Conservation (phyloP, 2,113 vertebrate species). For the Theristicus caerulescens region DNA sequence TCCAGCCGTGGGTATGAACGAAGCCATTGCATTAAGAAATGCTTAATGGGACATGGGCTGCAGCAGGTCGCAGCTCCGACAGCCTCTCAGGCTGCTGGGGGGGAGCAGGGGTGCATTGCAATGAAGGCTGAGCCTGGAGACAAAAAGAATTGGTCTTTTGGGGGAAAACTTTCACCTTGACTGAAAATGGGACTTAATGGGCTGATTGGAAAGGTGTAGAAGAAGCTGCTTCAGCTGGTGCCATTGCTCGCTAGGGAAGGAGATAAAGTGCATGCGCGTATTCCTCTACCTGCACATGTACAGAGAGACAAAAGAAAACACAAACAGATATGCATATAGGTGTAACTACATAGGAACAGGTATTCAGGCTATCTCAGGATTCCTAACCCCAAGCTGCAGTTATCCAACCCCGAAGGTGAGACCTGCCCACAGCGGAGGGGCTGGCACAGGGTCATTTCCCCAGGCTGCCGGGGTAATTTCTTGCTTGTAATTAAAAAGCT, state of each 20-base stretch:
- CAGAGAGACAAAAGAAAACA: background rate
- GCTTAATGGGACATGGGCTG: fast-evolving
- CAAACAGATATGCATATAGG: background rate
- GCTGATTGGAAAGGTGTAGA: background rate
- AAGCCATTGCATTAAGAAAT: background rate
- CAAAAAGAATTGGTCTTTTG: background rate
- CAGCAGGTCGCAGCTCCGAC: background rate
- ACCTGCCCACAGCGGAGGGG: background rate
- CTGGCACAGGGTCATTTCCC: background rate
- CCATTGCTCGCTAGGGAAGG: background rate
- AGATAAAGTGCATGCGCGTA: background rate
- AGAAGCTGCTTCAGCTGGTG: background rate
- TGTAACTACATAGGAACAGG: background rate
- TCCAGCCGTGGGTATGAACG: fast-evolving
- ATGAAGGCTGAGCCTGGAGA: background rate
- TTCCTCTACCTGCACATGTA: background rate
- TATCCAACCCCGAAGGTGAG: background rate
- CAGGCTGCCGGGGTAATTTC: background rate
- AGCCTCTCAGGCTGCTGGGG: background rate
- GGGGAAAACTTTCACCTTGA: background rate
- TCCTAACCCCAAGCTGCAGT: background rate
- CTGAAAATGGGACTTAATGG: background rate
- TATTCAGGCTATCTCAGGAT: no score
- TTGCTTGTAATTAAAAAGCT: background rate
- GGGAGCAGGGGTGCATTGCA: fast-evolving